Conservation (phyloP, 2,113 vertebrate species). For the Erythrolamprus reginae region DNA sequence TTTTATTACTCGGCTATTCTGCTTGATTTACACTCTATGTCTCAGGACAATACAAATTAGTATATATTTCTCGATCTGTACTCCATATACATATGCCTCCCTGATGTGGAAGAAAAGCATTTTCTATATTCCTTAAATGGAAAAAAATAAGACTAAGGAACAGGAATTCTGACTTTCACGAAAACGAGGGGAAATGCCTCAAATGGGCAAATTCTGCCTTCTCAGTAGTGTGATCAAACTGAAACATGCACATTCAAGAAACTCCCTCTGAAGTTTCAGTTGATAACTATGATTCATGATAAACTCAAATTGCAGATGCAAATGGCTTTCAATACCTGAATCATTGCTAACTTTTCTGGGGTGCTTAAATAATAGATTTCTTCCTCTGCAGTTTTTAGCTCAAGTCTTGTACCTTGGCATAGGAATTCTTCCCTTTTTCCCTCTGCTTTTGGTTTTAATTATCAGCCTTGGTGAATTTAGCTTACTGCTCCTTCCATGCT, state of each 20-base stretch:
- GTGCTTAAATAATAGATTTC: conserved; percentile 17
- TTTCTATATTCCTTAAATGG: not conserved
- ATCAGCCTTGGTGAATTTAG: not conserved
- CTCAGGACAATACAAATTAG: not conserved
- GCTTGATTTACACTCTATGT: not conserved
- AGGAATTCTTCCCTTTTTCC: not conserved
- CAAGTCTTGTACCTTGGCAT: not conserved
- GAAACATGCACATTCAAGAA: conserved; percentile 14
- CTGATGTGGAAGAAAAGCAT: accelerated
- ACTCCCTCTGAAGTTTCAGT: conserved; percentile 37
- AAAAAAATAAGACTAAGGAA: not conserved
- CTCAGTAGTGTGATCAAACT: conserved; percentile 18
- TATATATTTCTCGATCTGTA: not conserved
- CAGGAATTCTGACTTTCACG: not conserved
- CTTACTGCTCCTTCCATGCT: conserved; percentile 11
- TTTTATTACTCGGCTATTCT: not conserved
- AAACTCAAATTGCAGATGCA: conserved; percentile 43
- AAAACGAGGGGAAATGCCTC: conserved; percentile 5
- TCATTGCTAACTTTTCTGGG: conserved; percentile 26
- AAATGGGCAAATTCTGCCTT: conserved; percentile 6
- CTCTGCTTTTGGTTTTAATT: conserved; percentile 12
- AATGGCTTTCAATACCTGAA: conserved; percentile 22
- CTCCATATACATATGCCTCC: accelerated
- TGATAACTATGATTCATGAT: conserved; percentile 56
- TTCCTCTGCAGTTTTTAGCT: conserved; percentile 1